phyloP scores from a whole-genome alignment of 2,888 invertebrate genomes.

The Drosophila hamatofila region DNA sequence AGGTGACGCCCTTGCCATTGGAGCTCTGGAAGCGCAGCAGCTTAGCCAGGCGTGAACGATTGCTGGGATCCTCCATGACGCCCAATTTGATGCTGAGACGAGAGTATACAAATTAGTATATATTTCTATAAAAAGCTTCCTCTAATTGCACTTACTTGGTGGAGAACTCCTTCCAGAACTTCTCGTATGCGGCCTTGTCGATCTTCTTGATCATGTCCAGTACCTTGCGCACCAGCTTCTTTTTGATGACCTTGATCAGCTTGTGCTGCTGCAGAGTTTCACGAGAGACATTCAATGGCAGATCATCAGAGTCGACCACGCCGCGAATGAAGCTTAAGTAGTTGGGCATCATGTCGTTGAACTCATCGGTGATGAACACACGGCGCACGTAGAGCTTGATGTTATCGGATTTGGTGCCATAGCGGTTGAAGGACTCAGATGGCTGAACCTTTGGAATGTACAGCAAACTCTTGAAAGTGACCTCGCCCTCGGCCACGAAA shows the following conservation, averaged over 20 bases:
- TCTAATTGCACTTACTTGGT: slow-evolving; percentile 90
- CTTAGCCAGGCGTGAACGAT: slow-evolving; percentile 97
- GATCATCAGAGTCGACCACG: slow-evolving; percentile 99
- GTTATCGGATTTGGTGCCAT: slow-evolving; percentile 97
- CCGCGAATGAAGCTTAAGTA: slow-evolving; percentile 98
- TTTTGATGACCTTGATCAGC: slow-evolving; percentile 99
- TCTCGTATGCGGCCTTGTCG: slow-evolving; percentile 93
- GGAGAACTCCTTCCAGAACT: slow-evolving; percentile 99
- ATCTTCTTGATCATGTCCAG: slow-evolving; percentile 99
- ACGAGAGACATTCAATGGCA: slow-evolving; percentile 98
- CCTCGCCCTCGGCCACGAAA: slow-evolving; percentile 99
- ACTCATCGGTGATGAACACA: slow-evolving; percentile 99
- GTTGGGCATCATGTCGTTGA: slow-evolving; percentile 99
- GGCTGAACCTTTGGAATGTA: slow-evolving; percentile 97
- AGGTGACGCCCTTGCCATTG: slow-evolving; percentile 88
- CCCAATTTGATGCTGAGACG: slow-evolving; percentile 95
- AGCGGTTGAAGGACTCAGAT: slow-evolving; percentile 96
- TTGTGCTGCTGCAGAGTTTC: slow-evolving; percentile 99
- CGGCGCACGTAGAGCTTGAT: slow-evolving; percentile 98
- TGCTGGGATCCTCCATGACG: slow-evolving; percentile 98
- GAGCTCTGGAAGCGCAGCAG: slow-evolving; percentile 96
- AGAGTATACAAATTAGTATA: background rate
- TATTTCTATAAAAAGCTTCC: background rate
- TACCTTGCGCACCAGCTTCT: slow-evolving; percentile 98
- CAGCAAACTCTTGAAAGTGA: slow-evolving; percentile 98